Base-by-base conservation (phyloP, 2,888 invertebrate species). In the Dusona sp. region DNA sequence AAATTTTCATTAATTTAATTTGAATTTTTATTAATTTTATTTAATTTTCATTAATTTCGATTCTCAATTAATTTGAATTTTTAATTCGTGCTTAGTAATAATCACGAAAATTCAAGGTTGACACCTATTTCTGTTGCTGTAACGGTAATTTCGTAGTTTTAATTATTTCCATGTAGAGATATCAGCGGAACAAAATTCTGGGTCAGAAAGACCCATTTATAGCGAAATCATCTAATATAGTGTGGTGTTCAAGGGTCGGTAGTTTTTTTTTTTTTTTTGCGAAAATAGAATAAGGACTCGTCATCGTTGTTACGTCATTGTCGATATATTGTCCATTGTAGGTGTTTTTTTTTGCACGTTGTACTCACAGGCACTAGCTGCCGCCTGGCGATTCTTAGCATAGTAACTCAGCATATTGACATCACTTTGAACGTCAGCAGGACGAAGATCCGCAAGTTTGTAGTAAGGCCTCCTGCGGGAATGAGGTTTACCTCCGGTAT, bases 321-420 rank as follows among this genome's bases (percentile, higher is more conserved):
- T 77, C 51, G 45, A 33, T 51, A n/a, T 25, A 64, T 87, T 77
- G 84, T 83, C 51, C 16, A 13, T 25, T 42, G 61, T 54, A 61
- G 25, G 19, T 36, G 19, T 73, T 73, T 73, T 64, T 45, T 48
- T 25, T 73, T 29, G 33, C 73, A 61, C 29, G 4, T 16, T 45
- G 57, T 92, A 94, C 94, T 94, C 90, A 94, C 94, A 94, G 89
- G 93, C 93, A 89, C 90, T 91, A 92, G 95, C 95, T 90, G 96
- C 96, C 91, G 96, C 97, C 91, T 96, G 96, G 91, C 97, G 96
- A 95, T 97, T 97, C 95, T 97, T 97, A 95, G 97, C 96, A 96
- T 98, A 98, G 95, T 97, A 98, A 94, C 98, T 98, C 93, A 98
- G 96, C 92, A 97, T 96, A 94, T 97, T 97, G 94, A 98, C 97